Evolutionary conservation across 2,888 invertebrate genomes (phyloP).

Genomic region (Emmelina monodactyla): DNA sequence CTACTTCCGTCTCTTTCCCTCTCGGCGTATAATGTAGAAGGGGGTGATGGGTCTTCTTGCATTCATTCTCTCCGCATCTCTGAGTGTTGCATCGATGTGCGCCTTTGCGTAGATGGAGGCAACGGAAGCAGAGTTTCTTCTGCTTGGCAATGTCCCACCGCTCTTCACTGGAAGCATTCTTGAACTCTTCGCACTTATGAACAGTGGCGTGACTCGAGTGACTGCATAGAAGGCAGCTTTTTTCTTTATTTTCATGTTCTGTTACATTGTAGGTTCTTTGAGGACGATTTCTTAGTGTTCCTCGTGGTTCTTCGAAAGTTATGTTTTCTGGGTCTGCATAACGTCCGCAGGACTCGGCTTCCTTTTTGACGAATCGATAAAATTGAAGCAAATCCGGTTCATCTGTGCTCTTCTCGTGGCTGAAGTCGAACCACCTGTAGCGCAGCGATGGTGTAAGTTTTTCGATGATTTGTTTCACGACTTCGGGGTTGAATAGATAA

Average conservation of each 20-base stretch:
- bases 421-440: constrained; percentile 4
- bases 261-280: too few species aligned
- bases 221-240: too few species aligned
- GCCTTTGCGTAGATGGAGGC: not conserved
- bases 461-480: too few species aligned
- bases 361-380: not conserved
- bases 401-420: not conserved
- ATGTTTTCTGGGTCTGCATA: not conserved
- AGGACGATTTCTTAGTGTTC: too few species aligned
- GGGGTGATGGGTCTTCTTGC: too few species aligned
- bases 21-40: too few species aligned
- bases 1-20: too few species aligned
- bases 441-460: not conserved
- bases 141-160: not conserved
- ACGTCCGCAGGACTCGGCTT: not conserved
- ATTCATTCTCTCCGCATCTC: not conserved
- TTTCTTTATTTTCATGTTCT: too few species aligned
- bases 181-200: too few species aligned
- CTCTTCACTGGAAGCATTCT: not conserved
- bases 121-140: constrained; percentile 1
- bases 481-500: constrained; percentile 4
- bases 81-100: not conserved
- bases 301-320: too few species aligned
- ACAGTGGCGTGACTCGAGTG: too few species aligned
- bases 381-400: not conserved